These are phyloP conservation scores for Euphonia xanthogaster DNA, from an alignment of 2,797 vertebrate species.

Conservation along the genomic window DNA sequence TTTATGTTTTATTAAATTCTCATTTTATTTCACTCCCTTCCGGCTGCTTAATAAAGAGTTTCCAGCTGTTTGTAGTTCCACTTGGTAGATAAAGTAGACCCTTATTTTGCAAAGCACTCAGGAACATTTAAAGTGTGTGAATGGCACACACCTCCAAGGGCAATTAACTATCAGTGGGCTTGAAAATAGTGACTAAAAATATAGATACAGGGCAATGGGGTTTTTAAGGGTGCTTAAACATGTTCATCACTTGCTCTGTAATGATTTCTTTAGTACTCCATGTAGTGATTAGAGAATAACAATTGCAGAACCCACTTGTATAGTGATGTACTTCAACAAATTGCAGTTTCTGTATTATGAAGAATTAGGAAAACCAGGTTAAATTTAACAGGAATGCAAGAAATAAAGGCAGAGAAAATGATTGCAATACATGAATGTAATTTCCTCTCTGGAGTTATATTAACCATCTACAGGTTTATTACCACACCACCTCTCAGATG, in stretches of 20 bases:
- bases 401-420: neutral
- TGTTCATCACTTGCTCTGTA: neutral
- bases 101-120: neutral
- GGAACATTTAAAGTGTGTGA: neutral
- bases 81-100: neutral
- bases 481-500: neutral
- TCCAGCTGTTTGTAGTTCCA: conserved; percentile 31
- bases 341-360: neutral
- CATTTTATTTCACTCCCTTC: conserved; percentile 50
- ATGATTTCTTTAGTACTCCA: neutral
- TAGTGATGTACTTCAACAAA: neutral
- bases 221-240: neutral
- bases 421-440: neutral
- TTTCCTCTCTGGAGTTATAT: neutral
- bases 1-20: conserved; percentile 44
- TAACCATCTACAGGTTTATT: neutral
- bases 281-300: neutral
- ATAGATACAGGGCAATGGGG: neutral
- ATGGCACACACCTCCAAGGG: neutral
- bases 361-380: neutral
- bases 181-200: neutral
- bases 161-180: neutral
- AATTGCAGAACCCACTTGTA: neutral
- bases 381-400: neutral
- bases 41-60: conserved; percentile 3